phyloP scores from a whole-genome alignment of 2,113 vertebrate genomes.

The human region DNA sequence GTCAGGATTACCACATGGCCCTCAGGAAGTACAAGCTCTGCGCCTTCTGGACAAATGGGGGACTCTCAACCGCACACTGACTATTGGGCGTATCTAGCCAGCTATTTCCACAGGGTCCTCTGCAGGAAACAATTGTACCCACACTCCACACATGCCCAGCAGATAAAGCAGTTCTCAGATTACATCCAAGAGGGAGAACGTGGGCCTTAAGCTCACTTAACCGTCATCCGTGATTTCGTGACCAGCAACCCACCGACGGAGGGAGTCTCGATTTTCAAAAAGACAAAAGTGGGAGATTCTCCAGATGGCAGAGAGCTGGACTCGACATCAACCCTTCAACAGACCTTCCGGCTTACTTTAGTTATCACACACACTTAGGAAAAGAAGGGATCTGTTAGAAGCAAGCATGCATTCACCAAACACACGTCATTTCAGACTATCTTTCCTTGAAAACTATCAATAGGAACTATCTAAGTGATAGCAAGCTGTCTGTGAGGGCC shows the following conservation, averaged over 20 bases:
- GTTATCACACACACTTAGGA: not conserved
- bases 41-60: not conserved
- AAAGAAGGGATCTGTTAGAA: not conserved
- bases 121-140: not conserved
- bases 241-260: not conserved
- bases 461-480: not conserved
- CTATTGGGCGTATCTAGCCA: not conserved
- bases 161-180: not conserved
- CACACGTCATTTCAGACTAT: not conserved
- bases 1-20: not conserved
- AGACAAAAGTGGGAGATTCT: not conserved
- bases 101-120: not conserved
- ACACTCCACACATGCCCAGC: not conserved
- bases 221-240: not conserved
- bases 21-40: not conserved
- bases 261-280: not conserved
- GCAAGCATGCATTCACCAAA: not conserved
- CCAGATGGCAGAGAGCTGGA: not conserved
- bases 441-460: not conserved
- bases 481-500: not conserved
- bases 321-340: not conserved
- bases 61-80: not conserved
- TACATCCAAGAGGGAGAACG: conserved; percentile 4
- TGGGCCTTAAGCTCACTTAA: not conserved
- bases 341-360: not conserved